These are phyloP conservation scores for Aplocera efformata DNA, from an alignment of 2,888 invertebrate genomes.

Conservation along the genomic window DNA sequence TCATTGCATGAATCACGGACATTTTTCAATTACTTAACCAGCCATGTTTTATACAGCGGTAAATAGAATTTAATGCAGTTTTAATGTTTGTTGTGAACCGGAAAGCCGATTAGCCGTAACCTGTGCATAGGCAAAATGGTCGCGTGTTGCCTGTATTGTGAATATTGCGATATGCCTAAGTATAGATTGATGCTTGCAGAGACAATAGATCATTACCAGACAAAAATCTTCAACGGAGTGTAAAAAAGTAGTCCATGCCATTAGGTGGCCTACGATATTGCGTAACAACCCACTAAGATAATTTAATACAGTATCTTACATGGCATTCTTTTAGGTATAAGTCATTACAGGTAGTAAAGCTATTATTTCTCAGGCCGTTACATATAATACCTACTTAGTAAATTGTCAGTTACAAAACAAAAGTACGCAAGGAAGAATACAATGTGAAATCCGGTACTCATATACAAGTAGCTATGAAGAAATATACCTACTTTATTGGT, in stretches of 20 bases:
- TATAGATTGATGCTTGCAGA: conserved; percentile 50
- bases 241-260: conserved; percentile 1
- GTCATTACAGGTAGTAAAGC: conserved; percentile 1
- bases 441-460: conserved; percentile 4
- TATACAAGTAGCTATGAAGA: conserved; percentile 8
- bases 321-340: conserved; percentile 5
- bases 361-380: conserved; percentile 2
- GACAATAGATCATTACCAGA: conserved; percentile 51
- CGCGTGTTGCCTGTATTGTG: conserved; percentile 43
- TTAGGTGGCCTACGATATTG: conserved; percentile 14
- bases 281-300: neutral
- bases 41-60: conserved; percentile 54
- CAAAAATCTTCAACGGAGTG: conserved; percentile 33
- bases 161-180: conserved; percentile 38
- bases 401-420: conserved; percentile 6
- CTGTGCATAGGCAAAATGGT: conserved; percentile 44
- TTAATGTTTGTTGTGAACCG: conserved; percentile 66
- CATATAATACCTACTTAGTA: neutral
- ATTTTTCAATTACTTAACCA: conserved; percentile 62
- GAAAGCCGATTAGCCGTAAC: conserved; percentile 53
- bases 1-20: conserved; percentile 49
- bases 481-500: conserved; percentile 17
- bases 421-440: conserved; percentile 1
- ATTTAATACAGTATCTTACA: neutral
- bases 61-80: conserved; percentile 72